These are phyloP conservation scores for Poeciliopsis retropinna DNA, from an alignment of 2,113 vertebrate species.

Conservation along the genomic window DNA sequence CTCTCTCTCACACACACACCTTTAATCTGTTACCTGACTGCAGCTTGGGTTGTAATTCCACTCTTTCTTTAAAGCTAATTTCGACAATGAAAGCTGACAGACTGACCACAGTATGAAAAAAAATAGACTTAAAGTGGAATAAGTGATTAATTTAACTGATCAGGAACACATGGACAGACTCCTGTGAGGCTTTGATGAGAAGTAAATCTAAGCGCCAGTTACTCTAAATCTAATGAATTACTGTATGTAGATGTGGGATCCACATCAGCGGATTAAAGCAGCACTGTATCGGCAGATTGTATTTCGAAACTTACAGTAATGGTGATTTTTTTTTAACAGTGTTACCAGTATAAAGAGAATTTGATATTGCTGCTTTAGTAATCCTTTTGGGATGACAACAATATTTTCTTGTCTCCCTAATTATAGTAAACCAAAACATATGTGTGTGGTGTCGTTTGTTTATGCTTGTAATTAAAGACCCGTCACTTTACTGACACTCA, in stretches of 20 bases:
- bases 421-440: constrained; percentile 67
- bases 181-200: constrained; percentile 53
- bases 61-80: constrained; percentile 17
- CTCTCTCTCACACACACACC: constrained; percentile 14
- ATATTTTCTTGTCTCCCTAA: constrained; percentile 57
- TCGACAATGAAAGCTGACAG: constrained; percentile 46
- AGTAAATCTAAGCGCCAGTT: constrained; percentile 38
- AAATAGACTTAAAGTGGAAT: constrained; percentile 40
- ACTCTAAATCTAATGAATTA: constrained; percentile 52
- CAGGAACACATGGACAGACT: constrained; percentile 68
- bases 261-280: constrained; percentile 58
- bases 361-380: constrained; percentile 48
- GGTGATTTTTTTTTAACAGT: constrained; percentile 57
- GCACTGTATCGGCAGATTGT: constrained; percentile 39
- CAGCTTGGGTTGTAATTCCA: constrained; percentile 57
- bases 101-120: constrained; percentile 26
- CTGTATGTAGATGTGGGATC: constrained; percentile 38
- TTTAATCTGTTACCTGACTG: constrained; percentile 46
- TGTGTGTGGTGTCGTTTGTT: constrained; percentile 67
- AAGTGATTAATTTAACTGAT: constrained; percentile 69
- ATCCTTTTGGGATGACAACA: constrained; percentile 55
- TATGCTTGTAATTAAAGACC: constrained; percentile 69
- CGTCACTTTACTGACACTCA: constrained; percentile 52
- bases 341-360: constrained; percentile 33
- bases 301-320: constrained; percentile 62